Conservation (phyloP, 2,797 vertebrate genomes). For the Channallabes apus region DNA sequence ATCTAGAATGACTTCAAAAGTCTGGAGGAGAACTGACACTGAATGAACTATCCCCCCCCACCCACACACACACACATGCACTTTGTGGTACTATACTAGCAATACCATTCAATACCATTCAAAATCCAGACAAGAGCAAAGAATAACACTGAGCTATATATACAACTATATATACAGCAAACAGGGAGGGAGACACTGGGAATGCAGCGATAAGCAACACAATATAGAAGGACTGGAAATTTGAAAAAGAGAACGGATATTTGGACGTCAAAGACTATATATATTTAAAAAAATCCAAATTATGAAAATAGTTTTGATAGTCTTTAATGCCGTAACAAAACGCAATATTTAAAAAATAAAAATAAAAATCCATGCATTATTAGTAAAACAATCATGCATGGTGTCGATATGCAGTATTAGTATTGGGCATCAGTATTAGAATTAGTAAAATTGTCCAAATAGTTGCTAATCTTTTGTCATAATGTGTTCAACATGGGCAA, state of each 20-base stretch:
- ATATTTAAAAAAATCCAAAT: background rate
- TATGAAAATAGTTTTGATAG: background rate
- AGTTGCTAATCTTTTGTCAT: background rate
- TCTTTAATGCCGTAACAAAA: background rate
- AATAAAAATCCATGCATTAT: background rate
- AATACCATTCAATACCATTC: conserved; percentile 47
- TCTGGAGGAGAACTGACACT: conserved; percentile 32
- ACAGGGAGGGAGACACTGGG: conserved; percentile 41
- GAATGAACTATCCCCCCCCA: background rate
- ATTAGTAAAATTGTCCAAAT: background rate
- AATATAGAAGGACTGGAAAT: conserved; percentile 18
- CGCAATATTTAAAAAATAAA: background rate
- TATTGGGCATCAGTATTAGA: background rate
- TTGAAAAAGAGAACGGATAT: background rate
- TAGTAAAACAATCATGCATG: background rate
- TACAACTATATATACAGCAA: conserved; percentile 44
- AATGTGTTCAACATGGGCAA: background rate
- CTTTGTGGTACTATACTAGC: conserved; percentile 39
- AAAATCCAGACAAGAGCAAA: conserved; percentile 41
- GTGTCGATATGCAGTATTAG: background rate
- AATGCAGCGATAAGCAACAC: conserved; percentile 13
- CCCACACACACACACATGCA: background rate
- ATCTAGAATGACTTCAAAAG: conserved; percentile 65
- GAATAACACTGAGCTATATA: conserved; percentile 46
- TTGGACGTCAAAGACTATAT: background rate